Evolutionary conservation across 2,113 vertebrate genomes (phyloP).

Genomic region (Sakesphorus luctuosus): DNA sequence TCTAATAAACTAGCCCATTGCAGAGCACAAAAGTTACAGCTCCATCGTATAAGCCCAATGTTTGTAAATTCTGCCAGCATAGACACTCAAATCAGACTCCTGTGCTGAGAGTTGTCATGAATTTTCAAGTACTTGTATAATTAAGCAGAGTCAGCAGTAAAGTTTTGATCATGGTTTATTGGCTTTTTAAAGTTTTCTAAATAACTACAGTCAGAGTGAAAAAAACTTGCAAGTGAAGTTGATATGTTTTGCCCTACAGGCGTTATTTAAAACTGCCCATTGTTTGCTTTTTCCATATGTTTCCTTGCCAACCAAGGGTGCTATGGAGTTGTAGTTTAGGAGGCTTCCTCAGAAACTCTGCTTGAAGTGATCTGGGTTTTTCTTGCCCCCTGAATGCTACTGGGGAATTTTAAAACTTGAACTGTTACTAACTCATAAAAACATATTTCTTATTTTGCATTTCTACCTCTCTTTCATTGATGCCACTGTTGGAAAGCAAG

Average conservation of each 20-base stretch:
- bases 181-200: background rate
- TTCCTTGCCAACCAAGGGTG: background rate
- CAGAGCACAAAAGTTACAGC: background rate
- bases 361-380: background rate
- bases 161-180: background rate
- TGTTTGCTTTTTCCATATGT: background rate
- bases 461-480: background rate
- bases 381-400: background rate
- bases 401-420: background rate
- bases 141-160: background rate
- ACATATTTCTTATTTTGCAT: background rate
- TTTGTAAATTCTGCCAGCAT: background rate
- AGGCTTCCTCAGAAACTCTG: background rate
- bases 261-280: background rate
- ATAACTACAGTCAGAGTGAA: background rate
- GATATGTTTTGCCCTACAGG: background rate
- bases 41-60: background rate
- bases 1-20: background rate
- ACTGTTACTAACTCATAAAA: background rate
- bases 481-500: background rate
- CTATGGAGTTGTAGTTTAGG: background rate
- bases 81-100: background rate
- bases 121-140: background rate
- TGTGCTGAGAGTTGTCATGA: background rate
- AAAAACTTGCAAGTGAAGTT: background rate